Percentiles rank a stretch among this genome's conserved stretches.
Evolutionary conservation across 2,888 invertebrate genomes (phyloP).

Genomic region (Eurytoma adleriae): DNA sequence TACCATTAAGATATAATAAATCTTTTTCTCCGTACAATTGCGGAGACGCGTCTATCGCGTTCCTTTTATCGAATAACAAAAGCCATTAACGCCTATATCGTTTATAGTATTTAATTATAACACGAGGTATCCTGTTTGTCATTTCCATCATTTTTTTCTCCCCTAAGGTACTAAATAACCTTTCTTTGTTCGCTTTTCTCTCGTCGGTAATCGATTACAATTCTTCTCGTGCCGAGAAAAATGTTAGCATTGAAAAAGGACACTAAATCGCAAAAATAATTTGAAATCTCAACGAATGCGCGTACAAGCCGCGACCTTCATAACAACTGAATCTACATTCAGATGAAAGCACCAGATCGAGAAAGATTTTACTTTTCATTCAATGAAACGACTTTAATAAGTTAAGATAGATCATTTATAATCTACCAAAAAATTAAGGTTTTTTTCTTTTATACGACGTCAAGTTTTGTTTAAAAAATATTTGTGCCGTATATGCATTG

Average conservation of each 20-base stretch:
- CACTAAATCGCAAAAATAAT: constrained; percentile 22
- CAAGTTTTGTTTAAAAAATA: constrained; percentile 61
- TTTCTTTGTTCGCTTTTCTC: constrained; percentile 5
- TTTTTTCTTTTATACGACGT: neutral
- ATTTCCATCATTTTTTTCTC: constrained; percentile 4
- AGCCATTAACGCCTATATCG: constrained; percentile 46
- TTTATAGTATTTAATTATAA: constrained; percentile 47
- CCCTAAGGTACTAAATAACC: constrained; percentile 50
- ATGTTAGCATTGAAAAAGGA: constrained; percentile 23
- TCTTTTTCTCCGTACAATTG: constrained; percentile 42
- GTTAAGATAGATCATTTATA: neutral
- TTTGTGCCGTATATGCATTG: constrained; percentile 66
- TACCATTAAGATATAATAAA: constrained; percentile 38
- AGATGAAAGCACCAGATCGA: constrained; percentile 35
- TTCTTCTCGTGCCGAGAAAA: constrained; percentile 31
- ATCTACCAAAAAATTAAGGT: neutral
- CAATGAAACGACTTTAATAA: neutral
- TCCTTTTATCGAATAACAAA: constrained; percentile 43
- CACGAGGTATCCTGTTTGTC: constrained; percentile 46
- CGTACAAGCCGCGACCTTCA: constrained; percentile 10
- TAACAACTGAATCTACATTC: constrained; percentile 23
- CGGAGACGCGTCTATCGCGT: constrained; percentile 9
- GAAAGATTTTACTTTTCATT: constrained; percentile 13
- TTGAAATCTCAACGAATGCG: constrained; percentile 21
- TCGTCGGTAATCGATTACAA: constrained; percentile 10